Base-by-base conservation (phyloP, 2,113 vertebrate genomes). In the Rallus limicola region DNA sequence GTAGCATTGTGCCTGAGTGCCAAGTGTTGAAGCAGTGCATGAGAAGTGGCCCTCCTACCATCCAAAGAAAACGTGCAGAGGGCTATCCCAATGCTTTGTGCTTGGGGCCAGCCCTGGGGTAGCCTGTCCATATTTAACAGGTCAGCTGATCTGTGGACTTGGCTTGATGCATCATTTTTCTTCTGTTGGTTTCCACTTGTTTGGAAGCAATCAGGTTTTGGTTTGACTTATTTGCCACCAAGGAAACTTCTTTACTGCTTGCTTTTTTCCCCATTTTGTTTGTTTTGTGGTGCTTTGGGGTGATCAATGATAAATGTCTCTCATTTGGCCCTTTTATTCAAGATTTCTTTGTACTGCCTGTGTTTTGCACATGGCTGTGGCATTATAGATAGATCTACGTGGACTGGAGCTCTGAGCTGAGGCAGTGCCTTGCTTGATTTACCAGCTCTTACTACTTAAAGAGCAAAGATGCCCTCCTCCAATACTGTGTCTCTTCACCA, bases 41-140 rank as follows among this genome's bases (percentile, higher is more conserved):
- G 10, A 29, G 2, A 34, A 38, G 62, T 82, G 62, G 5, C n/a
- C 21, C 25, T 86, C 29, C 36, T 48, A 69, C 28, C 31, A 38
- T 33, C 58, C 70, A 28, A 67, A 33, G 13, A 11, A 62, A 44
- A 17, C 36, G 44, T 48, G 53, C 29, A 14, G 33, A 80, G 56
- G 34, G 26, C 52, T 82, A n/a, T 59, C 18, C 28, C 21, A 1
- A 0, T 23, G 29, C 56, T n/a, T 48, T 8, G 3, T 77, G 56
- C 52, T 55, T 84, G 53, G 12, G 18, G 34, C 11, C 53, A 64
- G 16, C 10, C 28, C 21, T 40, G 9, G 20, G 6, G 26, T 83
- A 4, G 21, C 0, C 0, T 72, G 55, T n/a, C 60, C 24, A 1
- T 29, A 8, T 4, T 2, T 56, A 58, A 11, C 2, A 26, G 42